phyloP scores from a whole-genome alignment of 2,113 vertebrate genomes.

The Ictalurus punctatus region DNA sequence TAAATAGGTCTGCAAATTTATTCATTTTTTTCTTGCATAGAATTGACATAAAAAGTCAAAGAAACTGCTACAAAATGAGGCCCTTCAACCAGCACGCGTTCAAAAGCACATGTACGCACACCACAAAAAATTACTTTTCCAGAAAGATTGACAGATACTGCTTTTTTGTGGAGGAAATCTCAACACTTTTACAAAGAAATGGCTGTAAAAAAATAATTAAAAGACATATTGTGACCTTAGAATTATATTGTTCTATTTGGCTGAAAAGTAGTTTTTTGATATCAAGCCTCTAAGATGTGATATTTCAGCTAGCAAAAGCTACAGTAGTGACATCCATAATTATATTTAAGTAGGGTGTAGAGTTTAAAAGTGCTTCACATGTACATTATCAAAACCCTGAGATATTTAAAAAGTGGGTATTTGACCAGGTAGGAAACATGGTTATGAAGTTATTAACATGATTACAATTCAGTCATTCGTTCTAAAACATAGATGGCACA shows the following conservation, averaged over 20 bases:
- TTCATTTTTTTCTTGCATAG: constrained; percentile 81
- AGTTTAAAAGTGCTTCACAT: constrained; percentile 9
- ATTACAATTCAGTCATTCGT: not conserved
- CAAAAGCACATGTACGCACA: constrained; percentile 33
- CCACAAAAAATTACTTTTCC: constrained; percentile 61
- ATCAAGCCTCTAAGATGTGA: not conserved
- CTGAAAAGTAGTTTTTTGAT: not conserved
- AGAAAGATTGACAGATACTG: constrained; percentile 70
- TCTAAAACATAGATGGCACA: not conserved
- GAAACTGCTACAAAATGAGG: constrained; percentile 48
- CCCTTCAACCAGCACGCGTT: constrained; percentile 36
- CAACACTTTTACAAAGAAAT: constrained; percentile 67
- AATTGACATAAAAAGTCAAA: constrained; percentile 75
- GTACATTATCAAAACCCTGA: constrained; percentile 31
- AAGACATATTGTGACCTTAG: constrained; percentile 35
- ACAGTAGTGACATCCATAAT: not conserved
- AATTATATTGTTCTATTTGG: constrained; percentile 10
- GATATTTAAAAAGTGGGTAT: constrained; percentile 9
- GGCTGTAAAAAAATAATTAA: not conserved
- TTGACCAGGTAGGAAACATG: constrained; percentile 7
- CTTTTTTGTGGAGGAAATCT: constrained; percentile 67
- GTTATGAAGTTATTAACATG: not conserved
- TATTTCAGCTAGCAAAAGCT: not conserved
- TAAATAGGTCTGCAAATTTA: constrained; percentile 68
- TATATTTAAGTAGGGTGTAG: not conserved